Conservation (phyloP, 2,113 vertebrate genomes). For the Eidolon helvum region DNA sequence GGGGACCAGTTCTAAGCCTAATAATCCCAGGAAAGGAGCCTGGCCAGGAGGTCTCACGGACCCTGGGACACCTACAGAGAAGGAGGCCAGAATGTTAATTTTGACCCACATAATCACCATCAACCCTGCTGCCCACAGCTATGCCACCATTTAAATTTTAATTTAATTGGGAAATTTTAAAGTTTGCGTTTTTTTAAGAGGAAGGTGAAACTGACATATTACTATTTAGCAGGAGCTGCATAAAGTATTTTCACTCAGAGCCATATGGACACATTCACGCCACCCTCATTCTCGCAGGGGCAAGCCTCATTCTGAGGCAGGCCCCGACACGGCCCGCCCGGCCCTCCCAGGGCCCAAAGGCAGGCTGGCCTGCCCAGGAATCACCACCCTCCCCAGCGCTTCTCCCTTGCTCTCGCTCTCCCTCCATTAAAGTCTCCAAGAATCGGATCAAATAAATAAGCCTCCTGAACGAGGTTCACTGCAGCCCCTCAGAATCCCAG, state of each 20-base stretch:
- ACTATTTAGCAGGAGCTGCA: background rate
- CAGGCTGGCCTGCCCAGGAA: background rate
- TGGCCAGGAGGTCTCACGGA: background rate
- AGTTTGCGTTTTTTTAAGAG: background rate
- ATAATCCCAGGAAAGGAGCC: background rate
- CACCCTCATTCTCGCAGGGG: background rate
- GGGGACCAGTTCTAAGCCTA: background rate
- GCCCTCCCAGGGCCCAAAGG: rapidly evolving
- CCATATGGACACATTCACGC: background rate
- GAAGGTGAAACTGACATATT: background rate
- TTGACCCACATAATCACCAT: background rate
- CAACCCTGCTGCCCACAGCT: background rate
- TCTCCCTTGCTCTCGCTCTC: background rate
- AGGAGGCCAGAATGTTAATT: background rate
- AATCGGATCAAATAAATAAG: slow-evolving; percentile 22
- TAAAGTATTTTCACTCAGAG: background rate
- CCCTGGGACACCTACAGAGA: background rate
- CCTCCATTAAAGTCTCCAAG: background rate
- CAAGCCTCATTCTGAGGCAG: background rate
- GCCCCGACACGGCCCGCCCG: background rate
- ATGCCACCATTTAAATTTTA: background rate
- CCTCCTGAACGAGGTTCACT: background rate
- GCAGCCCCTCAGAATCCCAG: slow-evolving; percentile 18
- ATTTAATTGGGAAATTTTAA: background rate
- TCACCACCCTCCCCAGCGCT: background rate